Conservation (phyloP, 2,888 invertebrate genomes). For the Euclidia mi region DNA sequence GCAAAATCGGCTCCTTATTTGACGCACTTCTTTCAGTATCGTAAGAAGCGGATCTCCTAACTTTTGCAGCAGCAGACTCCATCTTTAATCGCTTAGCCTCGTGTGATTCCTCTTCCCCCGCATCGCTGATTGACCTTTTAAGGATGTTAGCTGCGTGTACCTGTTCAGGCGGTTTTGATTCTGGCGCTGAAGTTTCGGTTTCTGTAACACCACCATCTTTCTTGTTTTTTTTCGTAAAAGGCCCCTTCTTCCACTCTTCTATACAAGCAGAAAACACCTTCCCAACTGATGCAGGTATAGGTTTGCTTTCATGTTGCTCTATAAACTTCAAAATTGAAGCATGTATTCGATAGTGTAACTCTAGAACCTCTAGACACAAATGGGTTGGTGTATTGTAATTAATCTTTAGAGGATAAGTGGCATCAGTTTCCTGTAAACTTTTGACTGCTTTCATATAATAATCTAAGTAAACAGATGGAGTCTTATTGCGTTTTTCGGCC, state of each 20-base stretch:
- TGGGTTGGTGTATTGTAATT: conserved; percentile 95
- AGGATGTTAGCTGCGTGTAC: conserved; percentile 84
- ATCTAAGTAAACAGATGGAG: conserved; percentile 93
- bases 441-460: conserved; percentile 95
- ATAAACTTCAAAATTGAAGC: conserved; percentile 97
- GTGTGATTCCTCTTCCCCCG: conserved; percentile 81
- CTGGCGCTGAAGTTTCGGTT: conserved; percentile 55
- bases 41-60: conserved; percentile 83
- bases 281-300: conserved; percentile 90
- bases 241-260: conserved; percentile 84
- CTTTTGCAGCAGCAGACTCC: conserved; percentile 84
- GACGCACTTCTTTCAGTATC: conserved; percentile 75
- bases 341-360: conserved; percentile 96
- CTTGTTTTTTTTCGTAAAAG: conserved; percentile 77
- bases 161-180: conserved; percentile 68
- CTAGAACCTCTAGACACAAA: conserved; percentile 96
- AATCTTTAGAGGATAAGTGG: conserved; percentile 96
- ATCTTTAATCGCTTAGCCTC: conserved; percentile 81
- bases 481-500: conserved; percentile 95
- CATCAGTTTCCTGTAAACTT: conserved; percentile 94
- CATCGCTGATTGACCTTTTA: conserved; percentile 85
- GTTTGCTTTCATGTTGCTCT: conserved; percentile 93
- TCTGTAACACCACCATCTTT: conserved; percentile 68
- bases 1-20: conserved; percentile 65
- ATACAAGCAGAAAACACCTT: conserved; percentile 90